Evolutionary conservation across 2,888 invertebrate genomes (phyloP), one percentile per base, ranked within the genome.

Genomic region (Erebia epiphron): DNA sequence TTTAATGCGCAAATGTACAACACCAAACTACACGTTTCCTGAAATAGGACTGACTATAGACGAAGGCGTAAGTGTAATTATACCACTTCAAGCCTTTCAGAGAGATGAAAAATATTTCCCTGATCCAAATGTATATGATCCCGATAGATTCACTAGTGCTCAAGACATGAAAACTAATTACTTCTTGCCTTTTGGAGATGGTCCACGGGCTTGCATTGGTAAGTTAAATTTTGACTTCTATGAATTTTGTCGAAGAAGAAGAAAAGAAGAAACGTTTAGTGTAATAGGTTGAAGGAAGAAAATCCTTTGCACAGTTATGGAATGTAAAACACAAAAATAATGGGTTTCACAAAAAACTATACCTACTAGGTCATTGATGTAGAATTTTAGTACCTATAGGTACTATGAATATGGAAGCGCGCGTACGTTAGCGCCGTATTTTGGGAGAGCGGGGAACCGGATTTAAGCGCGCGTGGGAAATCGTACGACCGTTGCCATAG

Each of bases 201-300:
- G 92, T 8, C 92, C 91, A 2, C 82, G 92, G 68, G 78, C 89
- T 1, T 92, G 92, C 76, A 88, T 91, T 69, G 92, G 92, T 92
- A 79, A 81, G 90, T 82, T 18, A 10, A 18, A 54, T 10, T 54
- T 16, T 10, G 9, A 3, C 54, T 16, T 54, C 18, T 54, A 13
- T 11, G 1, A 16, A n/a, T 2, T 49, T 21, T 13, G 5, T 62
- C 14, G 16, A n/a, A n/a, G n/a, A n/a, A n/a, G n/a, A n/a, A n/a
- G n/a, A n/a, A n/a, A n/a, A n/a, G n/a, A n/a, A n/a, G n/a, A n/a
- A n/a, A n/a, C n/a, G n/a, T n/a, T n/a, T n/a, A n/a, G n/a, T n/a
- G n/a, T n/a, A n/a, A n/a, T n/a, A n/a, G n/a, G n/a, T n/a, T n/a
- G n/a, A n/a, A n/a, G n/a, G n/a, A n/a, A n/a, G n/a, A n/a, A n/a